Evolutionary conservation across 2,797 vertebrate genomes (phyloP), one percentile per base, ranked within the genome.

Genomic region (Coracias cyanogaster): DNA sequence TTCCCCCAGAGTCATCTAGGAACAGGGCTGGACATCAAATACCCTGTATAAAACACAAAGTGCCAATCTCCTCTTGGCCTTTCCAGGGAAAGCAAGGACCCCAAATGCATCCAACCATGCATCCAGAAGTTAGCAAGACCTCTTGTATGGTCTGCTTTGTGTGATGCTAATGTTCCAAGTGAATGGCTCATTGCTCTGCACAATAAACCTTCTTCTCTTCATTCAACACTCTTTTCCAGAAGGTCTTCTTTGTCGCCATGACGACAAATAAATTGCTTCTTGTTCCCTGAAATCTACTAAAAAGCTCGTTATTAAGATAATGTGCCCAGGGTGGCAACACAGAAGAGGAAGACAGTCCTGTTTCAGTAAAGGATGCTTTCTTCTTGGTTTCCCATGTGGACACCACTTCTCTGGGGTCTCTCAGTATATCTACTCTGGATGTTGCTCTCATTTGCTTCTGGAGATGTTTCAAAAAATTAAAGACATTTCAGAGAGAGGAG

Each of bases 141-240:
- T 94, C 77, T 90, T 96, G 66, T 96, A 95, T 95, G 95, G 85
- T 69, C 80, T 78, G 87, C 89, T 93, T 94, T 95, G 91, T 95
- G 93, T 31, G 55, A 69, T 89, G 91, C 82, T 91, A 77, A 69
- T 90, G 93, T 96, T 95, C 93, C 95, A 93, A 95, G 91, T 95
- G 95, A 96, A 95, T 94, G 94, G 85, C 96, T 96, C 96, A 86
- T 94, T 96, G 95, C 95, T 93, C 85, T 88, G 87, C 94, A 96
- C 94, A 96, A 96, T 95, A 94, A 96, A 96, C 93, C 89, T 94
- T 95, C 96, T 96, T 97, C 96, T 96, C 94, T 88, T 76, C 87
- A 86, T 90, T 96, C 91, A 93, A 26, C 20, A 21, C 85, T 93
- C 88, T 94, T 94, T 96, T 97, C 91, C 93, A 96, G 96, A 97